Base-by-base conservation (phyloP, 2,797 vertebrate genomes). In the Myotis pilosus region DNA sequence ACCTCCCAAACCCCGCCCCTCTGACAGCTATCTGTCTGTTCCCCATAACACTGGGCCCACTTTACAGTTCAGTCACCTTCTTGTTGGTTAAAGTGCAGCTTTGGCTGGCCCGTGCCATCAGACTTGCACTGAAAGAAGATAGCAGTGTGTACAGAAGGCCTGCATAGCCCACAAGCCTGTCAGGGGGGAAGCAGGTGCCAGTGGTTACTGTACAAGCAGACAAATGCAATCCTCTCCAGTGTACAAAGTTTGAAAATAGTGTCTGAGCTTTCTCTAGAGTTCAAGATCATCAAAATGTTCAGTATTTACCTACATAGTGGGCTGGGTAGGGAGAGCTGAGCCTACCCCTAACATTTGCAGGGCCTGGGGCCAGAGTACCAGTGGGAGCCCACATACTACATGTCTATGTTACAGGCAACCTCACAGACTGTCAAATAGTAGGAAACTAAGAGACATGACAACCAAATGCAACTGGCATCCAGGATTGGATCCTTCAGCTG, bases 61-160 rank as follows among this genome's bases (percentile, higher is more conserved):
- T 96, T 97, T 95, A 93, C 1, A 41, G 72, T 72, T 4, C 72
- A 89, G n/a, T n/a, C n/a, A 82, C 55, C 94, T 44, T 11, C 93
- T 72, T 93, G 82, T 84, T 90, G 94, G 88, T 96, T 96, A 96
- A 97, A 97, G 89, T 68, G 80, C 30, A 41, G 89, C 30, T 96
- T 3, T 82, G 96, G 91, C 74, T 96, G 94, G 89, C 92, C 94
- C 72, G 47, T 93, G 84, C 72, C 76, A 89, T 53, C 85, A 92
- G 95, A 80, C 64, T 47, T 79, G 90, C 47, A 49, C 74, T 8
- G 0, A 9, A 89, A 92, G 74, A 74, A 64, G 36, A 22, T 5
- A 84, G 60, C 55, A 33, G 72, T 60, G 30, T 28, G 3, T 30
- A n/a, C 7, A 41, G 44, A 49, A 47, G 33, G 28, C 19, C 41